phyloP scores from a whole-genome alignment of 1,140 invertebrate species.

The Berghia stephanieae region DNA sequence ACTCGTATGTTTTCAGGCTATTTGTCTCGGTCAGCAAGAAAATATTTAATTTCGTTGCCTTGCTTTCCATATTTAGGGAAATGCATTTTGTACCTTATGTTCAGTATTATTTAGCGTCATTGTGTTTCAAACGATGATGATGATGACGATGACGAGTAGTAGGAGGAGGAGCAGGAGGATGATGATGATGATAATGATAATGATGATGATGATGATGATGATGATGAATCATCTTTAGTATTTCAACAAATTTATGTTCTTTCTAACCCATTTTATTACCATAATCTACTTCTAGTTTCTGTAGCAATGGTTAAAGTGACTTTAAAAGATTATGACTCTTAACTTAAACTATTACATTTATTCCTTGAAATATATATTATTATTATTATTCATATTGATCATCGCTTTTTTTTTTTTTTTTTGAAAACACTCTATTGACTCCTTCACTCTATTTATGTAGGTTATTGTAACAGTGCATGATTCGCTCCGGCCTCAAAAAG shows the following conservation, averaged over 20 bases:
- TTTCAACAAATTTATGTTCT: background rate
- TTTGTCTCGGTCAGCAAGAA: no score
- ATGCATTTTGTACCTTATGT: no score
- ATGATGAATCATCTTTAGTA: background rate
- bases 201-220: background rate
- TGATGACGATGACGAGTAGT: background rate
- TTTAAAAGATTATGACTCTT: background rate
- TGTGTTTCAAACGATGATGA: no score
- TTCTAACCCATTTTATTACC: background rate
- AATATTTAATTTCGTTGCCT: no score
- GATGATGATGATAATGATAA: background rate
- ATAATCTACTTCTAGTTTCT: no score
- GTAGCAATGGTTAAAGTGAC: no score
- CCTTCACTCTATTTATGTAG: conserved; percentile 52
- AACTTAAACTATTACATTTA: background rate
- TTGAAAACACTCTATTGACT: conserved; percentile 34
- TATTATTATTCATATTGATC: background rate
- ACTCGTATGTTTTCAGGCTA: no score
- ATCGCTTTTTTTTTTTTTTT: background rate
- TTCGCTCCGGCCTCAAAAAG: conserved; percentile 83
- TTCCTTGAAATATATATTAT: background rate
- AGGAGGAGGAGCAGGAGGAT: background rate
- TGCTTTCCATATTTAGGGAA: no score
- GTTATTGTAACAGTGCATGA: conserved; percentile 87
- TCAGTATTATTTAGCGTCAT: no score